Base-by-base conservation (phyloP, 2,113 vertebrate species). In the Melospiza georgiana region DNA sequence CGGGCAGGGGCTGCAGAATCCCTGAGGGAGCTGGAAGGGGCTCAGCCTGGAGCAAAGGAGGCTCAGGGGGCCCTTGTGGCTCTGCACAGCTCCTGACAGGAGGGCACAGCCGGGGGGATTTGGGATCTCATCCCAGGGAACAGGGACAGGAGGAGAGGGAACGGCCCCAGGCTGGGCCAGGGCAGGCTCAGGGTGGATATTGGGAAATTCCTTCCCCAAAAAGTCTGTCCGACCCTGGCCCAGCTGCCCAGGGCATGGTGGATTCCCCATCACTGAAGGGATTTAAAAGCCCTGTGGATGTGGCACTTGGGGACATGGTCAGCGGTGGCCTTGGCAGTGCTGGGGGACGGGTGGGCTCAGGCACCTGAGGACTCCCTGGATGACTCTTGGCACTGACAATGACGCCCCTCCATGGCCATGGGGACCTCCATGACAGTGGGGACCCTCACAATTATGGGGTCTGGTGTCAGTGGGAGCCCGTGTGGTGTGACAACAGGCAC, bases 401-500 rank as follows among this genome's bases (percentile, higher is more conserved):
- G 69, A 41, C 2, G 1, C 15, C 18, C 30, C 11, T 27, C 28
- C 17, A 1, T 46, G 54, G 14, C 46, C 8, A 8, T 5, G 31
- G 24, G 24, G 6, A 23, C 58, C 81, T 41, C 41, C 41, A 15
- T 57, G 51, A 13, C 43, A 16, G 3, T 28, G 65, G 62, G 15
- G 6, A 23, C 48, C 81, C 25, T 10, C 16, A 4, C 31, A 12
- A 1, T 35, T 18, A 5, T 24, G 73, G 33, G 73, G 44, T 7
- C 15, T 2, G 3, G 24, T 23, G 39, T 12, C 27, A 9, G 10
- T 16, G 77, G 33, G 27, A 4, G 5, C 41, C 12, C 1, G 2
- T 5, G 4, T 46, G 41, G 4, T 11, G 21, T 58, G 57, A 35
- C 57, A 35, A 2, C 1, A n/a, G 43, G 52, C 39, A 48, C 19